Conservation (phyloP, 2,113 vertebrate genomes). For the Campylomormyrus numenius region DNA sequence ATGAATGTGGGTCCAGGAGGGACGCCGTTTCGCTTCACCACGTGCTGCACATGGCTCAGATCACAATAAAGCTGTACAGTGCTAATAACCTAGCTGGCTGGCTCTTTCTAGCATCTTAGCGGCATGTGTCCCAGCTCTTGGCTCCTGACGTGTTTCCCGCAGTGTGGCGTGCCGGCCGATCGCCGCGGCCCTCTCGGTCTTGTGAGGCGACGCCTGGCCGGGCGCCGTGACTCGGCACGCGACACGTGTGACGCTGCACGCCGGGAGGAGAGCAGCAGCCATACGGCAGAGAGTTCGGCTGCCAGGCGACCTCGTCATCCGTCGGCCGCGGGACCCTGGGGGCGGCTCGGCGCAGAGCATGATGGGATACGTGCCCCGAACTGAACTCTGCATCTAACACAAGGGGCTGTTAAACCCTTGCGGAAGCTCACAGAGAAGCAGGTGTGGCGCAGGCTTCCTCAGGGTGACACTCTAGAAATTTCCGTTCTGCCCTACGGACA, state of each 20-base stretch:
- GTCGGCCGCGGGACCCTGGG: not conserved
- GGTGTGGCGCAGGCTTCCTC: not conserved
- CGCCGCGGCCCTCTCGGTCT: not conserved
- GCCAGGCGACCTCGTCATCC: not conserved
- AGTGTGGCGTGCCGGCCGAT: not conserved
- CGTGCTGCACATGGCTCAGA: not conserved
- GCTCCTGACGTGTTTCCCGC: not conserved
- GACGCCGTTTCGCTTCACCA: not conserved
- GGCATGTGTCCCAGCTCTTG: not conserved
- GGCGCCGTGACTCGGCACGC: not conserved
- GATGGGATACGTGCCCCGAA: not conserved
- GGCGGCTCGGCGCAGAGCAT: not conserved
- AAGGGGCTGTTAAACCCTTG: not conserved
- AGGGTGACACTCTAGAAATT: not conserved
- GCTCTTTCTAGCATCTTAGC: not conserved
- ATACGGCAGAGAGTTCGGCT: not conserved
- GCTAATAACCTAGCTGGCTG: not conserved
- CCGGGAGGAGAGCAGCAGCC: not conserved
- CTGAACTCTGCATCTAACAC: not conserved
- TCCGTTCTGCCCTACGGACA: no score
- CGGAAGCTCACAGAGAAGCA: not conserved
- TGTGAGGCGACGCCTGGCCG: not conserved
- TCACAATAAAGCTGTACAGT: not conserved
- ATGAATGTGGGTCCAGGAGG: not conserved
- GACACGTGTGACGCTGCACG: not conserved